These are phyloP conservation scores for Cremastinae sp. DNA, from an alignment of 2,888 invertebrate genomes.

Conservation along the genomic window DNA sequence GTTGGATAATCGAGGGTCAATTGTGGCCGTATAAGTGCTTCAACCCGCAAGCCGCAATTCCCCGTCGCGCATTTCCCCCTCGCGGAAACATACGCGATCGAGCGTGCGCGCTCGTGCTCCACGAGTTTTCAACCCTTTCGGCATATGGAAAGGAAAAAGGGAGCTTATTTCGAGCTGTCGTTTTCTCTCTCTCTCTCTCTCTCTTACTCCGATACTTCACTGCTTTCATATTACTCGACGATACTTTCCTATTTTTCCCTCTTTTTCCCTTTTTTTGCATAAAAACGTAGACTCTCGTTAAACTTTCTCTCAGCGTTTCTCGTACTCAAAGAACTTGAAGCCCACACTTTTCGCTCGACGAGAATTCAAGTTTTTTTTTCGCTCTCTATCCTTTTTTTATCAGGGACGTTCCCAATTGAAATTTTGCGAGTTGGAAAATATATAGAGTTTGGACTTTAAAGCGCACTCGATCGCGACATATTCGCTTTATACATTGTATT, in stretches of 20 bases:
- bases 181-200: slow-evolving; percentile 1
- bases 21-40: slow-evolving; percentile 59
- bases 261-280: no score
- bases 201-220: neutral
- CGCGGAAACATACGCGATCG: slow-evolving; percentile 16
- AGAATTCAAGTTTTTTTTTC: neutral
- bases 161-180: slow-evolving; percentile 40
- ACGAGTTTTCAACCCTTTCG: slow-evolving; percentile 41
- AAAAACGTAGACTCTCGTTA: no score
- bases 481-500: no score
- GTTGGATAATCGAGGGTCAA: slow-evolving; percentile 60
- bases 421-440: neutral
- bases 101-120: neutral
- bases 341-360: neutral
- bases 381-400: no score
- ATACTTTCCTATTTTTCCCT: no score
- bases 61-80: slow-evolving; percentile 34
- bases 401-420: no score
- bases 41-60: slow-evolving; percentile 52
- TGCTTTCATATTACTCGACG: neutral
- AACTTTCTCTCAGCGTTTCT: no score
- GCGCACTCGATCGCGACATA: no score
- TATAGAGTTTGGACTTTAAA: no score
- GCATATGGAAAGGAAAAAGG: slow-evolving; percentile 25
- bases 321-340: no score